Base-by-base conservation (phyloP, 2,797 vertebrate species). In the Pangasius sanitwongsei region DNA sequence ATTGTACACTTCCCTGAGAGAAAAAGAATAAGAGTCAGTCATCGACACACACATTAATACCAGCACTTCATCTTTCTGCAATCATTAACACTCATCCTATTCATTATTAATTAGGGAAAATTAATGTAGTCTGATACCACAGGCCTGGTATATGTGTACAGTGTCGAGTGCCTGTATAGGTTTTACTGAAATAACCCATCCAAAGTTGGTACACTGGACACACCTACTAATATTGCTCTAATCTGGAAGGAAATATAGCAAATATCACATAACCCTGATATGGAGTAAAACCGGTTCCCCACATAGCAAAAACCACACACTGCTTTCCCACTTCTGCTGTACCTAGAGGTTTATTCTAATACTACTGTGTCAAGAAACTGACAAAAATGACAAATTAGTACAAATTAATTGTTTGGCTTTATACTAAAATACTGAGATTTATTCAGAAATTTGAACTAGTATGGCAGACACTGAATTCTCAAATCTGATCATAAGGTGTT, bases 1-100 rank as follows among this genome's bases (percentile, higher is more conserved):
- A 93, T 91, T 94, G 59, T 95, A 97, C 23, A 99, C 96, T 50
- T 99, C 98, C 89, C 98, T 99, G 93, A 11, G 88, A 91, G 20
- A 69, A 28, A 61, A 77, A 6, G 7, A 77, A 67, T 12, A 61
- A 20, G n/a, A 81, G 34, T 55, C 18, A 12, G n/a, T 55, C 8
- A 37, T 28, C 28, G 57, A 83, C 34, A 61, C 37, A 57, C 18
- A 57, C 31, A 55, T 16, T 78, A 78, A 53, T 55, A 31, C 41
- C 41, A 44, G 67, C 67, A 48, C 41, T 75, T 25, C 41, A 72
- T 41, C 37, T 44, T 75, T 12, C 34, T 70, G 25, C 61, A 28
- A 63, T 63, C 61, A 63, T 11, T 63, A 28, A 28, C 59, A 25
- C 23, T 61, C 59, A 65, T 65, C 28, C n/a, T n/a, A 61, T 61